Conservation (phyloP, 2,113 vertebrate species). For the Marmota flaviventris region DNA sequence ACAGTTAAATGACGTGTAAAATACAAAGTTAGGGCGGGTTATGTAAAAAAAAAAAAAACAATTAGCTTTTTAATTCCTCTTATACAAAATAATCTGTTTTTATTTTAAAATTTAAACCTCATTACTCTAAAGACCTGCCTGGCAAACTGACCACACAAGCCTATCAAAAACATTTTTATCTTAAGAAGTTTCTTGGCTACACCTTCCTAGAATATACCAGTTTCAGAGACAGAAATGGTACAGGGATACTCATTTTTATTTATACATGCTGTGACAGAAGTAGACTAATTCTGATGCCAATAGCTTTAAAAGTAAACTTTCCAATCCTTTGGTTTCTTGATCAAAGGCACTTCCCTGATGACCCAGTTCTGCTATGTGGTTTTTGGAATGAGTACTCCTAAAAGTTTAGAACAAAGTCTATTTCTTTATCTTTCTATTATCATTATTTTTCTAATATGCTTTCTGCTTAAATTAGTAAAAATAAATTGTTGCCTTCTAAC, state of each 20-base stretch:
- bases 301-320: neutral
- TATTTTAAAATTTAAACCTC: constrained; percentile 23
- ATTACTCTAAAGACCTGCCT: neutral
- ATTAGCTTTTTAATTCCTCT: neutral
- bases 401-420: neutral
- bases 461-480: constrained; percentile 38
- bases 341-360: neutral
- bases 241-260: neutral
- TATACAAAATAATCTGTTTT: constrained; percentile 2
- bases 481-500: neutral
- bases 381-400: neutral
- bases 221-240: neutral
- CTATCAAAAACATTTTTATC: neutral
- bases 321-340: constrained; percentile 4
- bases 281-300: neutral
- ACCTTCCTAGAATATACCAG: neutral
- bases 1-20: neutral
- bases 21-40: neutral
- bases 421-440: constrained; percentile 14
- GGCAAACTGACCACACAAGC: neutral
- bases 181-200: neutral
- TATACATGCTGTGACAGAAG: neutral
- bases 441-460: constrained; percentile 27
- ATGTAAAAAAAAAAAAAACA: constrained; percentile 23
- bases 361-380: neutral